Evolutionary conservation across 2,113 vertebrate genomes (phyloP).

Genomic region (Hippocampus comes): DNA sequence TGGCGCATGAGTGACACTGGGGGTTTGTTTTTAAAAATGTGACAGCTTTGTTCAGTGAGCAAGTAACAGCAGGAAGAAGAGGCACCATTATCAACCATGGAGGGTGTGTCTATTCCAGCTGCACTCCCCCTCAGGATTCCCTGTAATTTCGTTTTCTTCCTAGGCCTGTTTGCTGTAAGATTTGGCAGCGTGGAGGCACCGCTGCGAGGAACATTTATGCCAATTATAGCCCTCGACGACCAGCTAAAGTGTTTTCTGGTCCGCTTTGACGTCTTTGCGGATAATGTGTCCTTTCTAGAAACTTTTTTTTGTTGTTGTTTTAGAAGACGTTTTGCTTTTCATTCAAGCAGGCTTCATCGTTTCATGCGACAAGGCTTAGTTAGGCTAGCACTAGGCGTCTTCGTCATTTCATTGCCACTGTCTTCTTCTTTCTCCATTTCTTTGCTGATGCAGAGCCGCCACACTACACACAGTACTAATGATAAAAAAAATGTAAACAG

Average conservation of each 20-base stretch:
- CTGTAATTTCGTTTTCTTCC: conserved; percentile 64
- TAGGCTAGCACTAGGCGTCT: no score
- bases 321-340: no score
- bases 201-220: conserved; percentile 11
- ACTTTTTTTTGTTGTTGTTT: no score
- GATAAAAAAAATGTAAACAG: no score
- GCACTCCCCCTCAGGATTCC: conserved; percentile 53
- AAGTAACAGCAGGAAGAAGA: conserved; percentile 30
- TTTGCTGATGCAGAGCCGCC: no score
- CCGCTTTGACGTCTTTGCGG: neutral
- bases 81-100: conserved; percentile 39
- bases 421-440: no score
- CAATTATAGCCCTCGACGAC: neutral
- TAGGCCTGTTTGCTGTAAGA: conserved; percentile 13
- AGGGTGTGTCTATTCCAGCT: conserved; percentile 65
- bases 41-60: conserved; percentile 10
- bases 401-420: no score
- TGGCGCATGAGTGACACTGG: neutral
- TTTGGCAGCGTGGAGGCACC: conserved; percentile 17
- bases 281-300: neutral
- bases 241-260: neutral
- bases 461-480: no score
- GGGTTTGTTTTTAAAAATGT: neutral
- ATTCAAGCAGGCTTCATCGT: no score
- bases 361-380: no score